These are phyloP conservation scores for Mystacornis crossleyi DNA, from an alignment of 2,113 vertebrate species.

Conservation along the genomic window DNA sequence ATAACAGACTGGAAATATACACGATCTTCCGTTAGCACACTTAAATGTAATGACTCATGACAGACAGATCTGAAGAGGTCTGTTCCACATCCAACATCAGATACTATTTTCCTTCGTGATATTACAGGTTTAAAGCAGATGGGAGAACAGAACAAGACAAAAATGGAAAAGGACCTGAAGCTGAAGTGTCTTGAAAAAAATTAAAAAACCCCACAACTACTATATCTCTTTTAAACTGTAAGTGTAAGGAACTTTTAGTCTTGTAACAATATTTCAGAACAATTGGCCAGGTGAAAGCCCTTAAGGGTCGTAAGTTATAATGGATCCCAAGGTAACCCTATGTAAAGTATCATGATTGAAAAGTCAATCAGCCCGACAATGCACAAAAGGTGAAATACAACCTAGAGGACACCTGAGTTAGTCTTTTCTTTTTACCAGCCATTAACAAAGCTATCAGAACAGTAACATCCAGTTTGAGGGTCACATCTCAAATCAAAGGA, in stretches of 20 bases:
- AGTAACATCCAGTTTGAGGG: neutral
- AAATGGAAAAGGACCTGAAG: neutral
- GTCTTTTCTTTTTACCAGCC: neutral
- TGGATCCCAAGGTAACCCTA: neutral
- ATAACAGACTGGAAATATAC: neutral
- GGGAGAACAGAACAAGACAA: neutral
- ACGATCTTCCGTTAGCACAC: neutral
- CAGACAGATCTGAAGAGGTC: neutral
- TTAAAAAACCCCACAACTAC: neutral
- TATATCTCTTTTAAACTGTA: neutral
- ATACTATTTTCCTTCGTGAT: neutral
- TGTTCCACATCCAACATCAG: neutral
- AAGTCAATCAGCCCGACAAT: neutral
- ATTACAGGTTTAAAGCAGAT: neutral
- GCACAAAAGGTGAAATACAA: neutral
- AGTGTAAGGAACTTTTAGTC: neutral
- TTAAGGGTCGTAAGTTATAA: neutral
- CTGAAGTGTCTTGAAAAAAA: neutral
- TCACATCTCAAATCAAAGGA: neutral
- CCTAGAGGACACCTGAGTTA: neutral
- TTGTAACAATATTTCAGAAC: neutral
- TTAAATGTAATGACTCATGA: neutral
- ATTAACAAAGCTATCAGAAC: neutral
- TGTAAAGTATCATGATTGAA: neutral
- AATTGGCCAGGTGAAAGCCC: neutral